Base-by-base conservation (phyloP, 1,140 invertebrate species). In the Papilio polyxenes region DNA sequence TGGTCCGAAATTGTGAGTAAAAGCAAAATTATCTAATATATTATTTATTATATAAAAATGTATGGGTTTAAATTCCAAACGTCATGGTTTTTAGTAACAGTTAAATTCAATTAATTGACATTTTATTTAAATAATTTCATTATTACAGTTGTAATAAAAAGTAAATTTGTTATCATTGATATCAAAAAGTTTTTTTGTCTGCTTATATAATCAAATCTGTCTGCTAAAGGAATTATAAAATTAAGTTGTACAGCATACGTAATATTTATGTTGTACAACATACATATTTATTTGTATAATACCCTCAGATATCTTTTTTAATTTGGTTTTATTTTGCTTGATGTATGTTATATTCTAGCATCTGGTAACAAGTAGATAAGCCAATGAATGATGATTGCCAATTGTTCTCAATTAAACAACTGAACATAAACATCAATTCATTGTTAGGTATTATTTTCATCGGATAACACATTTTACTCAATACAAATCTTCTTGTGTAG, bases 341-440 rank as follows among this genome's bases (percentile, higher is more conserved):
- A 40, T 72, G 31, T 37, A 37, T 15, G 6, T 5, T 11, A 75
- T 44, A 49, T 40, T 75, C 17, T 49, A 75, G 40, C n/a, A 20
- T 49, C 4, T 2, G n/a, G 20, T 75, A 56, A 76, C 11, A 20
- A 23, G 49, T 17, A 31, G 15, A 7, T 15, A 40, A 49, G n/a
- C 31, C 65, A 80, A 80, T 65, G 40, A 80, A 80, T 48, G 78
- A 20, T 65, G 59, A 80, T 80, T 80, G 59, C 78, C 78, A 80
- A 80, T 80, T 80, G 78, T 65, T 65, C 17, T 44, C 59, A 80
- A 80, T 80, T 80, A 72, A 72, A 13, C 62, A 65, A 31, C 62
- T 31, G 62, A 65, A 23, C 23, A 3, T 5, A 65, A 65, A 13
- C 3, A 20, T 62, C 51, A 53, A 13, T 53, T 53, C 51, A 62